Evolutionary conservation across 2,797 vertebrate species (phyloP).

Genomic region (Eptatretus atami): DNA sequence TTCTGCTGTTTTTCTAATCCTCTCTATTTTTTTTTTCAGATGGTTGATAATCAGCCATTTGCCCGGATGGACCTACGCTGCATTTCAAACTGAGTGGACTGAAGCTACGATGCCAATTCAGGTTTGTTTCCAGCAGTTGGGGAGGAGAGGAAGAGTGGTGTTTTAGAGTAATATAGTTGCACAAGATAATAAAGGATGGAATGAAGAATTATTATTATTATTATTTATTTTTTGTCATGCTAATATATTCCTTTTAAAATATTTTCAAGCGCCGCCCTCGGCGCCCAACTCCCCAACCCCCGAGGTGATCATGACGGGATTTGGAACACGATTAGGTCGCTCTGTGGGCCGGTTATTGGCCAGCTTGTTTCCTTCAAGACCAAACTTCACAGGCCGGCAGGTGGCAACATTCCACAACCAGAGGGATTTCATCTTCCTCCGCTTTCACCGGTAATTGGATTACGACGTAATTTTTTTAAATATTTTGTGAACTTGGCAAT

Average conservation of each 20-base stretch:
- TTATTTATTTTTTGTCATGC: not conserved
- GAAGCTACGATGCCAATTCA: constrained; percentile 72
- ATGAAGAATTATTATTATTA: not conserved
- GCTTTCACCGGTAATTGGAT: constrained; percentile 52
- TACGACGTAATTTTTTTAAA: not conserved
- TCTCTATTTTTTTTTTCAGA: constrained; percentile 18
- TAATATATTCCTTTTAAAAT: constrained; percentile 7
- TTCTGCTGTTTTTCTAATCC: not conserved
- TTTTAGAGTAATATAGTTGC: too few relatives aligned
- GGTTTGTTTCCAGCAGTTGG: constrained; percentile 15
- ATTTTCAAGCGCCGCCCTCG: constrained; percentile 42
- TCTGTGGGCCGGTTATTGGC: constrained; percentile 55
- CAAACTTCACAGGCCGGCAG: constrained; percentile 66
- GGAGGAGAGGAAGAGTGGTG: too few relatives aligned
- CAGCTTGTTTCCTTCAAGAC: constrained; percentile 66
- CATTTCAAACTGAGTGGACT: constrained; percentile 84
- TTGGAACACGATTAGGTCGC: constrained; percentile 69
- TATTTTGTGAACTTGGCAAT: too few relatives aligned
- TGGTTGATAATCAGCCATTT: constrained; percentile 68
- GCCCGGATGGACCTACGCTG: constrained; percentile 62
- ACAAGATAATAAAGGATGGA: too few relatives aligned
- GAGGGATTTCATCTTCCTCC: constrained; percentile 78
- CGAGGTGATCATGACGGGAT: constrained; percentile 84
- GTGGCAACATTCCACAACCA: constrained; percentile 96
- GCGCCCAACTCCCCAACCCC: constrained; percentile 51